phyloP scores from a whole-genome alignment of 2,113 vertebrate genomes.

The Scomber japonicus region DNA sequence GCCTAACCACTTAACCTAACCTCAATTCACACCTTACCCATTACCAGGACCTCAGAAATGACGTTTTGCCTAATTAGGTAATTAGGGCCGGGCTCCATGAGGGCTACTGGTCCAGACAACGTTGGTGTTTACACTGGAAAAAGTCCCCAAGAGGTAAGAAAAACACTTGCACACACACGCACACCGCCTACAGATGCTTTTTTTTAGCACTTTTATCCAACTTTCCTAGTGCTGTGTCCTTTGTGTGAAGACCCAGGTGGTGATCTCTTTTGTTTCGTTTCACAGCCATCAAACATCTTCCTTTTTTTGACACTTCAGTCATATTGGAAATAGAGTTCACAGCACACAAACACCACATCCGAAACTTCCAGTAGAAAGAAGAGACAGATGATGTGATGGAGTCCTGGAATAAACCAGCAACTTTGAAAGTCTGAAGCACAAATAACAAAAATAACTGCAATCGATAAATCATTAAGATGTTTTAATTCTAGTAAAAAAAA shows the following conservation, averaged over 20 bases:
- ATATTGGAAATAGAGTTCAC: neutral
- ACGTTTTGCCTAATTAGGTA: too few species aligned
- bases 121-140: too few species aligned
- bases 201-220: conserved; percentile 1
- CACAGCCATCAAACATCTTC: neutral
- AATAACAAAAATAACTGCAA: conserved; percentile 28
- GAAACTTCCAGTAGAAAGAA: neutral
- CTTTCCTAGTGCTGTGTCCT: conserved; percentile 24
- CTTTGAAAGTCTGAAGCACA: neutral
- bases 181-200: neutral
- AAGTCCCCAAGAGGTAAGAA: too few species aligned
- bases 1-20: too few species aligned
- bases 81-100: too few species aligned
- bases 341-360: neutral
- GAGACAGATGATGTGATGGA: conserved; percentile 9
- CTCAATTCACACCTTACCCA: too few species aligned
- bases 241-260: neutral
- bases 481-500: conserved; percentile 76
- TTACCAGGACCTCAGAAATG: too few species aligned
- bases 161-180: neutral
- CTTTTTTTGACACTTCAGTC: neutral
- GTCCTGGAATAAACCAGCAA: conserved; percentile 26
- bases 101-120: too few species aligned
- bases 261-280: neutral
- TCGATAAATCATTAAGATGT: conserved; percentile 57